phyloP scores from a whole-genome alignment of 2,888 invertebrate genomes.

The Baronia brevicornis region DNA sequence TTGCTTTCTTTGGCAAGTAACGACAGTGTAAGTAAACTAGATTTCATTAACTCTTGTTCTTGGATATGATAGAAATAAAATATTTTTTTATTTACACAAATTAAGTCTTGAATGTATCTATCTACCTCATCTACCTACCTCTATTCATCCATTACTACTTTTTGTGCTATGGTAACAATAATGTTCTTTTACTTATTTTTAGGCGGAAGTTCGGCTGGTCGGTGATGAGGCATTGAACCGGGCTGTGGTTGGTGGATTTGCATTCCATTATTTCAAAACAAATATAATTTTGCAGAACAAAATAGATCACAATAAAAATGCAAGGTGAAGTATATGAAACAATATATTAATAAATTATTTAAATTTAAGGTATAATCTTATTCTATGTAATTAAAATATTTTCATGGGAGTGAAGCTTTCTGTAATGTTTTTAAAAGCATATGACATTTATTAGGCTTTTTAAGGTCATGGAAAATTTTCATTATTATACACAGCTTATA shows the following conservation, averaged over 20 bases:
- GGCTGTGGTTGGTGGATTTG: constrained; percentile 62
- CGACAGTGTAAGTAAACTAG: constrained; percentile 56
- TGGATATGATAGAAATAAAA: neutral
- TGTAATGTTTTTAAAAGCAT: too few species aligned
- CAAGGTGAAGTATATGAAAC: too few species aligned
- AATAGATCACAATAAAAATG: constrained; percentile 58
- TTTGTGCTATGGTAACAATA: neutral
- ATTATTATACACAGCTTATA: too few species aligned
- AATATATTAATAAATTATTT: too few species aligned
- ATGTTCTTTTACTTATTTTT: constrained; percentile 18
- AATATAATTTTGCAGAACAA: constrained; percentile 63
- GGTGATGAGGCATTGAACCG: constrained; percentile 69
- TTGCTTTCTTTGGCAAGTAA: constrained; percentile 62
- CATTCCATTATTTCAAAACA: constrained; percentile 64
- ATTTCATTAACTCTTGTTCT: constrained; percentile 10
- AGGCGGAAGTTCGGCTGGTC: constrained; percentile 66
- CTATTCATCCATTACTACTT: neutral
- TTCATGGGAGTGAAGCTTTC: too few species aligned
- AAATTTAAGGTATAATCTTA: neutral
- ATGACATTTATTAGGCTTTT: too few species aligned
- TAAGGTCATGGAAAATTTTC: too few species aligned
- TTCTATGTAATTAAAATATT: too few species aligned
- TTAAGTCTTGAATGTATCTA: constrained; percentile 9
- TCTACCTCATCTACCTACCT: too few species aligned
- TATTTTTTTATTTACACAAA: neutral